Percentiles rank a stretch among this genome's conserved stretches.
Evolutionary conservation across 2,888 invertebrate genomes (phyloP).

Genomic region (Liodrosophila aerea): DNA sequence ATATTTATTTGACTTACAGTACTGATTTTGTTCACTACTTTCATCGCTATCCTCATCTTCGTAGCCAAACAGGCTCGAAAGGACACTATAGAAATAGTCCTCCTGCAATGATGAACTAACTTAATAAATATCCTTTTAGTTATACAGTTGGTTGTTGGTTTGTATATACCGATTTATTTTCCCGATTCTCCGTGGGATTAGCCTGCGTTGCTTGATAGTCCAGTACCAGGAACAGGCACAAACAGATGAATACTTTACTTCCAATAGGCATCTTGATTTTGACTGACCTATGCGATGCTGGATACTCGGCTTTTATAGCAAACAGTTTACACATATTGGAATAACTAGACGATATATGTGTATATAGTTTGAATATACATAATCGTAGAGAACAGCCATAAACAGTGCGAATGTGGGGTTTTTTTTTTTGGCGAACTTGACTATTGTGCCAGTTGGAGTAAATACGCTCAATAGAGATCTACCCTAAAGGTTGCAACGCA

Average conservation of each 20-base stretch:
- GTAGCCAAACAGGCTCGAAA: constrained; percentile 25
- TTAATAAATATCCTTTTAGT: not conserved
- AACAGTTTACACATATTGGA: constrained; percentile 10
- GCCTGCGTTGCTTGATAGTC: constrained; percentile 14
- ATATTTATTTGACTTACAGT: constrained; percentile 35
- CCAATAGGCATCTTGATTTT: constrained; percentile 43
- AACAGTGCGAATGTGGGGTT: constrained; percentile 15
- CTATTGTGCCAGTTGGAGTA: constrained; percentile 7
- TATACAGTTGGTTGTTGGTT: not conserved
- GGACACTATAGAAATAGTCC: constrained; percentile 34
- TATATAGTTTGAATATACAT: constrained; percentile 7
- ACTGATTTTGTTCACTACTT: constrained; percentile 38
- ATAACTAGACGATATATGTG: constrained; percentile 5
- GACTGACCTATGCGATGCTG: constrained; percentile 30
- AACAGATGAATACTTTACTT: constrained; percentile 28
- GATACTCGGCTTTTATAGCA: constrained; percentile 48
- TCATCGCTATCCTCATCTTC: constrained; percentile 38
- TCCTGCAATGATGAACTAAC: constrained; percentile 27
- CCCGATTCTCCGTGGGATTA: constrained; percentile 14
- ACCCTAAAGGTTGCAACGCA: constrained; percentile 26
- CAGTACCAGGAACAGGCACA: constrained; percentile 34
- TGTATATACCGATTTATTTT: constrained; percentile 20
- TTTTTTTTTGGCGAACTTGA: constrained; percentile 11
- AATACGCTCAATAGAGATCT: not conserved
- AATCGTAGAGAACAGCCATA: not conserved